These are phyloP conservation scores for Drosophila kambysellisi DNA, from an alignment of 2,888 invertebrate species.

Conservation along the genomic window DNA sequence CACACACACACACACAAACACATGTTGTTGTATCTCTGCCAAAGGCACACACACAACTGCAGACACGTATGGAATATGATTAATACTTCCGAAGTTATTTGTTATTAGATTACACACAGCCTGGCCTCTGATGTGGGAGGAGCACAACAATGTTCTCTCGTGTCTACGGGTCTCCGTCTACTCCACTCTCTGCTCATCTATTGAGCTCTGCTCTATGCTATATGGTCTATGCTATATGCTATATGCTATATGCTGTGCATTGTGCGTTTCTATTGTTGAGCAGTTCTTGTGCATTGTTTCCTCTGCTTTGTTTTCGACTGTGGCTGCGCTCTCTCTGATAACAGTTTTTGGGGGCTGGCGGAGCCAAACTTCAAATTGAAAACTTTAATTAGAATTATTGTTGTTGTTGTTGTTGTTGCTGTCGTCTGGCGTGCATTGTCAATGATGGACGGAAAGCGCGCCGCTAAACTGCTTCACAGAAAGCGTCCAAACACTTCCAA, in stretches of 20 bases:
- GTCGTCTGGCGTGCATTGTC: constrained; percentile 63
- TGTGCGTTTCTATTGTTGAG: constrained; percentile 72
- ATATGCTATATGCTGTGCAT: constrained; percentile 52
- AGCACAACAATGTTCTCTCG: constrained; percentile 1
- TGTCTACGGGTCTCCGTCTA: constrained; percentile 11
- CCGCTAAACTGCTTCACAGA: constrained; percentile 44
- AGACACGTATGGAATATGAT: constrained; percentile 67
- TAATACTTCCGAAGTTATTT: constrained; percentile 81
- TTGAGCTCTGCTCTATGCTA: constrained; percentile 14
- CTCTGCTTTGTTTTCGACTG: constrained; percentile 63
- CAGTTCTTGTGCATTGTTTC: constrained; percentile 64
- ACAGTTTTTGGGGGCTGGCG: constrained; percentile 58
- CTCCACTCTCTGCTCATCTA: background rate
- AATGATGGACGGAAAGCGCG: constrained; percentile 50
- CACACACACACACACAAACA: constrained; percentile 2
- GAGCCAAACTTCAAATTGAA: constrained; percentile 77
- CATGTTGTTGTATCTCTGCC: constrained; percentile 4
- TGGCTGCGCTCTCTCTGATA: constrained; percentile 64
- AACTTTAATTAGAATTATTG: constrained; percentile 80
- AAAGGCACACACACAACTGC: constrained; percentile 6
- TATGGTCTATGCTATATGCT: background rate
- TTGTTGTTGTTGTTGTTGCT: constrained; percentile 41
- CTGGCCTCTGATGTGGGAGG: constrained; percentile 17
- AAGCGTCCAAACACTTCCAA: constrained; percentile 45
- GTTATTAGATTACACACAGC: constrained; percentile 75